These are phyloP conservation scores for Lanistes nyassanus DNA, from an alignment of 1,140 invertebrate genomes.

Conservation along the genomic window DNA sequence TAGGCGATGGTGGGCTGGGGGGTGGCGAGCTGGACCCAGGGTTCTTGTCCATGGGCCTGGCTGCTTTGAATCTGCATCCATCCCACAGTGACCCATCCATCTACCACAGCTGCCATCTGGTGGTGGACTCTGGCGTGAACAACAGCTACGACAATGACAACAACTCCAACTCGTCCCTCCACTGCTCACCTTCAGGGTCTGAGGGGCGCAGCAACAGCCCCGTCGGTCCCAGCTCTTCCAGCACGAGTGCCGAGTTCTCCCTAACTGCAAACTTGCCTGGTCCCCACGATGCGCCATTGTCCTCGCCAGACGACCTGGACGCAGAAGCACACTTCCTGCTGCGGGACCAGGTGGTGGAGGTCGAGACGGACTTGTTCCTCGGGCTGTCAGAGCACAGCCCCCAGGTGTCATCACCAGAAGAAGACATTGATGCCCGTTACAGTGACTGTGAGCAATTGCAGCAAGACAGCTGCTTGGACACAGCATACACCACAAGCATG, in stretches of 20 bases:
- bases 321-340: background rate
- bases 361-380: too few species aligned
- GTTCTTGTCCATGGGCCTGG: slow-evolving; percentile 26
- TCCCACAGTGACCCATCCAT: slow-evolving; percentile 57
- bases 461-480: too few species aligned
- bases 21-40: slow-evolving; percentile 16
- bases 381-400: too few species aligned
- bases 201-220: slow-evolving; percentile 45
- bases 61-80: slow-evolving; percentile 41
- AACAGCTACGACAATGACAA: slow-evolving; percentile 25
- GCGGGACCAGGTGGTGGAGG: background rate
- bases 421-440: too few species aligned
- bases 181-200: slow-evolving; percentile 35
- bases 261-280: slow-evolving; percentile 40
- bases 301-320: slow-evolving; percentile 35
- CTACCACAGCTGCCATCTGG: slow-evolving; percentile 46
- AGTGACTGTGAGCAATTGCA: too few species aligned
- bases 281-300: slow-evolving; percentile 38
- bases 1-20: slow-evolving; percentile 12
- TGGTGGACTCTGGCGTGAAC: background rate
- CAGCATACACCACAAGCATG: too few species aligned
- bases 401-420: too few species aligned
- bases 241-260: slow-evolving; percentile 56
- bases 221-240: slow-evolving; percentile 44
- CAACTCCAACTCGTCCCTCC: slow-evolving; percentile 34